Conservation (phyloP, 2,888 invertebrate species). For the Platypus cylindrus region DNA sequence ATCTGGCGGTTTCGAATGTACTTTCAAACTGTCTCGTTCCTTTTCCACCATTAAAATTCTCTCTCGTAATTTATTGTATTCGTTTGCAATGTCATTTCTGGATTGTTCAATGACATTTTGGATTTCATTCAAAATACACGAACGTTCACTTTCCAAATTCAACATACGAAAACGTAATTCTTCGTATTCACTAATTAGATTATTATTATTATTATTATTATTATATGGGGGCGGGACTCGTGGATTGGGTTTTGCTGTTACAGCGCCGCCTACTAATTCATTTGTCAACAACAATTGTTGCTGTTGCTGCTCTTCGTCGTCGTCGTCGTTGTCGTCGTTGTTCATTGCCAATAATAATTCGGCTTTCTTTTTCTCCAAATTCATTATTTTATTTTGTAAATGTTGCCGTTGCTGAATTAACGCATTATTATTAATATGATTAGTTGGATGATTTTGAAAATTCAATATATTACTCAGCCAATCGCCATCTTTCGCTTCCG, state of each 20-base stretch:
- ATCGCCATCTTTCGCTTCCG: slow-evolving; percentile 15
- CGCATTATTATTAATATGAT: slow-evolving; percentile 6
- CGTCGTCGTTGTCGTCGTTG: slow-evolving; percentile 11
- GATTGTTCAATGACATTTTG: slow-evolving; percentile 19
- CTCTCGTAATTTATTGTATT: slow-evolving; percentile 18
- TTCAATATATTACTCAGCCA: slow-evolving; percentile 19
- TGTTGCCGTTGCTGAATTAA: slow-evolving; percentile 17
- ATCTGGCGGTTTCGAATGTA: slow-evolving; percentile 3
- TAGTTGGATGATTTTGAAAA: slow-evolving; percentile 14
- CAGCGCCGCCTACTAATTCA: no score
- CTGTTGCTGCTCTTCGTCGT: slow-evolving; percentile 9
- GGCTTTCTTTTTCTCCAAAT: slow-evolving; percentile 18
- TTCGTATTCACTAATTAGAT: slow-evolving; percentile 17
- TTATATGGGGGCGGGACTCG: no score
- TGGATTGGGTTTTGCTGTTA: no score
- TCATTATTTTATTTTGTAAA: slow-evolving; percentile 18
- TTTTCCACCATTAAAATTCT: slow-evolving; percentile 19
- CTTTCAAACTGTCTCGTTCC: slow-evolving; percentile 14
- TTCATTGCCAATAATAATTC: slow-evolving; percentile 19
- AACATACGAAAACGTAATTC: slow-evolving; percentile 17
- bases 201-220: slow-evolving; percentile 11
- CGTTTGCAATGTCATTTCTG: slow-evolving; percentile 19
- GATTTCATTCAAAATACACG: slow-evolving; percentile 17
- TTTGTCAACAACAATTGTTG: slow-evolving; percentile 3
- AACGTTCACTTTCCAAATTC: slow-evolving; percentile 20